Conservation (phyloP, 2,797 vertebrate species). For the Aeoliscus strigatus region DNA sequence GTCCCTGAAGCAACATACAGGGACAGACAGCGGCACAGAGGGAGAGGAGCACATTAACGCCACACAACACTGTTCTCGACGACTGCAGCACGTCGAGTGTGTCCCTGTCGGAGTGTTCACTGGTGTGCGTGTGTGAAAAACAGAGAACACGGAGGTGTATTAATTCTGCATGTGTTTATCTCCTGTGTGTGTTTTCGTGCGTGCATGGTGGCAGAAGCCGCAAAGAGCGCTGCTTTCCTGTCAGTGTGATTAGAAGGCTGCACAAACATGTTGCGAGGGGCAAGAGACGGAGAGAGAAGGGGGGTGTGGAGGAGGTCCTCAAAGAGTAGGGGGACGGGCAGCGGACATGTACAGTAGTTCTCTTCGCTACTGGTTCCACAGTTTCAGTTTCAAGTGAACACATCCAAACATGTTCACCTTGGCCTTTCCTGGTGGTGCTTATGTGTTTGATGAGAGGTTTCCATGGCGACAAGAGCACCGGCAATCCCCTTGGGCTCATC, state of each 20-base stretch:
- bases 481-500: constrained; percentile 64
- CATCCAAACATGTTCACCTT: too few species aligned
- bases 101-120: constrained; percentile 15
- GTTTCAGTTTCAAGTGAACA: too few species aligned
- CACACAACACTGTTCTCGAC: constrained; percentile 3
- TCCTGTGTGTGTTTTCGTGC: constrained; percentile 42
- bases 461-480: constrained; percentile 59
- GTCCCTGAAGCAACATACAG: constrained; percentile 42
- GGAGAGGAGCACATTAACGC: constrained; percentile 20
- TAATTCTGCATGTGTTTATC: constrained; percentile 54
- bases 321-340: constrained; percentile 29
- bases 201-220: constrained; percentile 51
- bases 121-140: constrained; percentile 21
- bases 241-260: constrained; percentile 58
- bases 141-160: constrained; percentile 44
- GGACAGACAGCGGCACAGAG: constrained; percentile 41
- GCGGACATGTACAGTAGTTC: constrained; percentile 23
- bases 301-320: constrained; percentile 21
- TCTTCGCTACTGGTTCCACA: too few species aligned
- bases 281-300: constrained; percentile 8
- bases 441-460: constrained; percentile 56
- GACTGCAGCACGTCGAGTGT: constrained; percentile 13
- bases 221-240: constrained; percentile 55
- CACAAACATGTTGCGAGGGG: constrained; percentile 36
- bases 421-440: constrained; percentile 42